These are phyloP conservation scores for Oxyteleia sp. DNA, from an alignment of 2,888 invertebrate genomes.

Conservation along the genomic window DNA sequence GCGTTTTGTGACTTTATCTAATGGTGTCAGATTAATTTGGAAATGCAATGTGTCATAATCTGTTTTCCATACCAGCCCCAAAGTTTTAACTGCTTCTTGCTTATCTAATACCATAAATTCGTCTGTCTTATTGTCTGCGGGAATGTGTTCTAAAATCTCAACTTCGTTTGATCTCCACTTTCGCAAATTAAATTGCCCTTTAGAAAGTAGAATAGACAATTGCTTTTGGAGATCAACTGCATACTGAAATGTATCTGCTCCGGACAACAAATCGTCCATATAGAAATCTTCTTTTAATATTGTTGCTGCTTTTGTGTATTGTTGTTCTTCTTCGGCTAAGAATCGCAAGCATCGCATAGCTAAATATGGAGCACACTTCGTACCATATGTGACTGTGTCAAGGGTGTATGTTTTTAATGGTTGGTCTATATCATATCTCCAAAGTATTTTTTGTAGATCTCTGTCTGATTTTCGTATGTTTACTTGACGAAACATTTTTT, in stretches of 20 bases:
- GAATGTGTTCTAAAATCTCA: background rate
- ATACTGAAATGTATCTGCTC: slow-evolving; percentile 21
- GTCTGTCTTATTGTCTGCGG: background rate
- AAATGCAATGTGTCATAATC: slow-evolving; percentile 51
- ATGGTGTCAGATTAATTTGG: slow-evolving; percentile 11
- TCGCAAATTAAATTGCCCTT: slow-evolving; percentile 4
- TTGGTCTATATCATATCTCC: slow-evolving; percentile 70
- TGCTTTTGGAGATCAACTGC: slow-evolving; percentile 63
- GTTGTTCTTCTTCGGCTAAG: slow-evolving; percentile 27
- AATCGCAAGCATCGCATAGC: slow-evolving; percentile 36
- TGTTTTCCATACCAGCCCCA: slow-evolving; percentile 64
- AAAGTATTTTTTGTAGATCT: slow-evolving; percentile 78
- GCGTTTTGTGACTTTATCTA: slow-evolving; percentile 25
- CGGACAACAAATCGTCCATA: slow-evolving; percentile 59
- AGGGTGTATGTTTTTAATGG: slow-evolving; percentile 21
- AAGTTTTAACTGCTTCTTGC: slow-evolving; percentile 52
- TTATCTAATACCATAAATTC: slow-evolving; percentile 37
- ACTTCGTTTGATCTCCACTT: slow-evolving; percentile 63
- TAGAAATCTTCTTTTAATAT: slow-evolving; percentile 73
- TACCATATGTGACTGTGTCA: too few species aligned
- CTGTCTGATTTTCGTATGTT: slow-evolving; percentile 64
- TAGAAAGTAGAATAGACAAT: background rate
- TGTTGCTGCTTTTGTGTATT: slow-evolving; percentile 44
- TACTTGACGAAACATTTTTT: slow-evolving; percentile 76
- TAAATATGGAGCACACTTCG: slow-evolving; percentile 75